A percentile compares a stretch with the other conserved stretches of the same genome.
These are phyloP conservation scores for Corythaixoides concolor DNA, from an alignment of 2,113 vertebrate species.

Conservation along the genomic window DNA sequence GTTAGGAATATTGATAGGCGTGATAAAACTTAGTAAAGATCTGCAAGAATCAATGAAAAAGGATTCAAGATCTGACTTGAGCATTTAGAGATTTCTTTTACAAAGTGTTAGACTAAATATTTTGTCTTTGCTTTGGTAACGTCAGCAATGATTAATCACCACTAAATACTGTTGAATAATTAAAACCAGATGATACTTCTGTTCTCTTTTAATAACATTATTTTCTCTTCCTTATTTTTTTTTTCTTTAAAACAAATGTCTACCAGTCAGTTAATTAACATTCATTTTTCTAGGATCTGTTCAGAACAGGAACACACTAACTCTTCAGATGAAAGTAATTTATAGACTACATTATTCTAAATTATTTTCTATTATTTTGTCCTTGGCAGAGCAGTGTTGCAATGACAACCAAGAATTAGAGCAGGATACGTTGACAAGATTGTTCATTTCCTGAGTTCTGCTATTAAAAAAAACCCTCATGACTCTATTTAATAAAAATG, in stretches of 20 bases:
- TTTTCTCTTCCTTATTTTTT: neutral
- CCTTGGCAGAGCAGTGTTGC: neutral
- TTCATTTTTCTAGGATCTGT: neutral
- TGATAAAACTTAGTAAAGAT: neutral
- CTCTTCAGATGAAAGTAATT: slow-evolving; percentile 15
- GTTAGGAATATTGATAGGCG: neutral
- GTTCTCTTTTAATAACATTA: neutral
- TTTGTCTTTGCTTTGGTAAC: neutral
- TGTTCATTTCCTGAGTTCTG: neutral
- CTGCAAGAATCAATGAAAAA: neutral
- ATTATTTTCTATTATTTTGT: neutral
- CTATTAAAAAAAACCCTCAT: neutral
- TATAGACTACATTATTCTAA: neutral
- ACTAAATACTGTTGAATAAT: slow-evolving; percentile 9
- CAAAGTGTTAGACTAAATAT: neutral
- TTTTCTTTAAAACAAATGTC: slow-evolving; percentile 8
- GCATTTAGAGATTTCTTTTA: neutral
- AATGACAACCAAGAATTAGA: neutral
- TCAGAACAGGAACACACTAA: neutral
- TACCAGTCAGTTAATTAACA: neutral
- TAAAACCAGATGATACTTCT: neutral
- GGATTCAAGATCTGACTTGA: neutral
- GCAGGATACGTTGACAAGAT: neutral
- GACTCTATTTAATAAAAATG: neutral
- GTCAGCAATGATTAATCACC: neutral